phyloP scores from a whole-genome alignment of 2,888 invertebrate genomes.

The Tachystola acroxantha region DNA sequence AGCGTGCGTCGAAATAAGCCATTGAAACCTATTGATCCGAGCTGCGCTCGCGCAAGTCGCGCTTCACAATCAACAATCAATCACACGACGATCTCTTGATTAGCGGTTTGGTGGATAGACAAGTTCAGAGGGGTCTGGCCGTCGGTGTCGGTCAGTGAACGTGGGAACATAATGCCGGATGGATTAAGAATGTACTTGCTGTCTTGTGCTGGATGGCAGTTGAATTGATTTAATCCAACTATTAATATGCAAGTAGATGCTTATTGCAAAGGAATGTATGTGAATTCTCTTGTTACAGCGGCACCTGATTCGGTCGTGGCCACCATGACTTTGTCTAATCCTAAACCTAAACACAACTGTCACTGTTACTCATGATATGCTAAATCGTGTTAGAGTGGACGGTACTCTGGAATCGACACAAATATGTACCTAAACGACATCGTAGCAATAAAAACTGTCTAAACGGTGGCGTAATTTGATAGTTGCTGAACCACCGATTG shows the following conservation, averaged over 20 bases:
- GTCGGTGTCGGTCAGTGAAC: slow-evolving; percentile 26
- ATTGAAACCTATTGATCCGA: slow-evolving; percentile 48
- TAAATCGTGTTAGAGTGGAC: too few relatives aligned
- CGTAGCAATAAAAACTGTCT: too few relatives aligned
- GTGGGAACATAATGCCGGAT: slow-evolving; percentile 8
- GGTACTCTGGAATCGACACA: too few relatives aligned
- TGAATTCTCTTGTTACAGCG: too few relatives aligned
- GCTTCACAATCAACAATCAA: slow-evolving; percentile 54
- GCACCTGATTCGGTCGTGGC: too few relatives aligned
- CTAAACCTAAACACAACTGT: too few relatives aligned
- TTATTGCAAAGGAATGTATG: too few relatives aligned
- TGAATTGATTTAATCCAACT: slow-evolving; percentile 7
- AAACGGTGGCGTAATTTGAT: too few relatives aligned
- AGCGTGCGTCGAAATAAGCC: slow-evolving; percentile 35
- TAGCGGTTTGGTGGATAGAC: slow-evolving; percentile 18
- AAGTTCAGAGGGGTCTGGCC: slow-evolving; percentile 1
- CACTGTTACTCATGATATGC: too few relatives aligned
- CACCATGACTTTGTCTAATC: too few relatives aligned
- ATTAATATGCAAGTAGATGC: neutral
- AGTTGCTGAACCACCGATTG: too few relatives aligned
- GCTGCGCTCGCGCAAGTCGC: slow-evolving; percentile 11
- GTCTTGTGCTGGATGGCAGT: neutral
- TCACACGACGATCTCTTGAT: slow-evolving; percentile 64
- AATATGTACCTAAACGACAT: too few relatives aligned
- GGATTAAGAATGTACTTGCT: slow-evolving; percentile 1